These are phyloP conservation scores for Drosophila borealis DNA, from an alignment of 2,888 invertebrate species.

Conservation along the genomic window DNA sequence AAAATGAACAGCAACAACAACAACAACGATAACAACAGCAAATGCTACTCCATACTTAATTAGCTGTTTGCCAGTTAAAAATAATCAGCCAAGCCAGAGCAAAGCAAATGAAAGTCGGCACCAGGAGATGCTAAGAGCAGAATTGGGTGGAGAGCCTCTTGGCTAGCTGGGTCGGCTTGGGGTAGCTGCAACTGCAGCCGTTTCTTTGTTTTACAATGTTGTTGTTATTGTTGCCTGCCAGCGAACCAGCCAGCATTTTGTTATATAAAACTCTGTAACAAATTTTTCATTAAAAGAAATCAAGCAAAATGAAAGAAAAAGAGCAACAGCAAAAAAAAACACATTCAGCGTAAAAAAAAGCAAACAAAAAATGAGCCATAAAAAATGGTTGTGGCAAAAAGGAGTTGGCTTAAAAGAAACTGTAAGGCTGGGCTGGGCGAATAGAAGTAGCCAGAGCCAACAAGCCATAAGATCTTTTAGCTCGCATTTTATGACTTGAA, in stretches of 20 bases:
- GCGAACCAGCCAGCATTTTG: constrained; percentile 65
- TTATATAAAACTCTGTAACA: constrained; percentile 78
- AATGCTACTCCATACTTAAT: constrained; percentile 81
- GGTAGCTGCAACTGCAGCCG: constrained; percentile 43
- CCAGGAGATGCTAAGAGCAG: constrained; percentile 60
- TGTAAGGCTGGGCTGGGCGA: constrained; percentile 17
- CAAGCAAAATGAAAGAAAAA: constrained; percentile 60
- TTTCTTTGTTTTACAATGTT: constrained; percentile 67
- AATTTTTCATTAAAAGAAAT: constrained; percentile 80
- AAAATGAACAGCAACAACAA: constrained; percentile 34
- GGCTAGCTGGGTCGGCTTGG: background rate
- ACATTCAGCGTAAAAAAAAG: constrained; percentile 7
- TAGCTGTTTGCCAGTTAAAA: constrained; percentile 81
- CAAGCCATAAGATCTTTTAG: constrained; percentile 55
- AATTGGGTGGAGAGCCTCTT: background rate
- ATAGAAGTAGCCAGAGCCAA: constrained; percentile 40
- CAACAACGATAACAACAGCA: constrained; percentile 37
- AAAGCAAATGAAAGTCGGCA: constrained; percentile 79
- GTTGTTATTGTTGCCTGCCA: constrained; percentile 55
- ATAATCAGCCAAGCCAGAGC: constrained; percentile 77
- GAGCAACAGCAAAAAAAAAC: constrained; percentile 7
- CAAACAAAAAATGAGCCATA: constrained; percentile 49
- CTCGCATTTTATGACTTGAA: constrained; percentile 51
- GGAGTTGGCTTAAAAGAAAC: constrained; percentile 48
- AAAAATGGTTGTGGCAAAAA: constrained; percentile 69